These are phyloP conservation scores for Streptopelia turtur DNA, from an alignment of 2,797 vertebrate species.

Conservation along the genomic window DNA sequence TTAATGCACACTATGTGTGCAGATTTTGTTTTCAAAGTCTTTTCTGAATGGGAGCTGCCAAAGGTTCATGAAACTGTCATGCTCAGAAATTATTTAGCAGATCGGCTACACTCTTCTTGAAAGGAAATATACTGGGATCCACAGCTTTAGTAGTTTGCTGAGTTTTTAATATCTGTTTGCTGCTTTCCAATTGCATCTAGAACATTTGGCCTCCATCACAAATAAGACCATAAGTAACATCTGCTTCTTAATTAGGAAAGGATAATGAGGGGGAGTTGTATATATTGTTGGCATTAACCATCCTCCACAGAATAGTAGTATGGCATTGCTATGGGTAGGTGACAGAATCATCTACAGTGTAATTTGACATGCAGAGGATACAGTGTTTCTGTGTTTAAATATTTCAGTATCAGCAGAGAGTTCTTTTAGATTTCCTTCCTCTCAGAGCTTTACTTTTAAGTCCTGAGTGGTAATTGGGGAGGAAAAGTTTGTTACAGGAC, in stretches of 20 bases:
- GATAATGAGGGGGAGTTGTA: background rate
- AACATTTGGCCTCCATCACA: background rate
- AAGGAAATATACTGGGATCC: background rate
- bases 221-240: background rate
- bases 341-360: background rate
- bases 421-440: background rate
- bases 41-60: background rate
- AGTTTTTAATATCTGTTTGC: background rate
- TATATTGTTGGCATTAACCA: background rate
- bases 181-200: background rate
- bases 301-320: background rate
- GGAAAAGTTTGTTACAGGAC: background rate
- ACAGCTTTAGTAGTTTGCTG: background rate
- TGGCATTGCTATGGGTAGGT: background rate
- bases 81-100: constrained; percentile 32
- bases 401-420: background rate
- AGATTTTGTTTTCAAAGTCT: constrained; percentile 35
- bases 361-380: background rate
- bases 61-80: constrained; percentile 39
- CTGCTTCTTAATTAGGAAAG: background rate
- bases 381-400: background rate
- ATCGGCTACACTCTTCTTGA: background rate
- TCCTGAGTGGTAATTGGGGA: fast-evolving
- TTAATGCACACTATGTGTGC: background rate
- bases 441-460: background rate